Evolutionary conservation across 2,113 vertebrate species (phyloP).

Genomic region (Hippocampus guttulatus): DNA sequence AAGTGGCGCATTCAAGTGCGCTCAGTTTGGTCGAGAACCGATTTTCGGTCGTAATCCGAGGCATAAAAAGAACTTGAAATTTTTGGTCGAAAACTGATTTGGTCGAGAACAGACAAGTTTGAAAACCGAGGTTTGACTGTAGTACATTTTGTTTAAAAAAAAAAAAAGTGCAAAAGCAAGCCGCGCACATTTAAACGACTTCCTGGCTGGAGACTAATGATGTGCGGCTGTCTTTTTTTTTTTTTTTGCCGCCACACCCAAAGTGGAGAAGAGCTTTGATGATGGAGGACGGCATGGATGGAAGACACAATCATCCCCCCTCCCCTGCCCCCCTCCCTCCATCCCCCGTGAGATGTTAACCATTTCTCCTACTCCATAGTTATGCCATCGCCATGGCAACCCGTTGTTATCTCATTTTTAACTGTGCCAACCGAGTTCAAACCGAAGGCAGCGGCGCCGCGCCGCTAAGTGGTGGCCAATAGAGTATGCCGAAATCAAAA

Average conservation of each 20-base stretch:
- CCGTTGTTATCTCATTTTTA: conserved; percentile 61
- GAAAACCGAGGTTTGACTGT: too few species aligned
- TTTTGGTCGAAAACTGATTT: too few species aligned
- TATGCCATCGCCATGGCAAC: conserved; percentile 63
- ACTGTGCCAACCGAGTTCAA: conserved; percentile 50
- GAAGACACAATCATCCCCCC: conserved; percentile 16
- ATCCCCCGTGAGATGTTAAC: conserved; percentile 23
- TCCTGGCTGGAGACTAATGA: conserved; percentile 64
- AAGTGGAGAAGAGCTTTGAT: conserved; percentile 65
- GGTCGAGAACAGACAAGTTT: too few species aligned
- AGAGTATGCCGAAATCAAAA: neutral
- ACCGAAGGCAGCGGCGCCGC: conserved; percentile 21
- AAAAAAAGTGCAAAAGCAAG: conserved; percentile 12
- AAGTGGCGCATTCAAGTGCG: too few species aligned
- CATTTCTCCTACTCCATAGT: conserved; percentile 54
- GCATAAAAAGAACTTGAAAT: too few species aligned
- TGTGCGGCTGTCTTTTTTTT: conserved; percentile 48
- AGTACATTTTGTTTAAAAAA: neutral
- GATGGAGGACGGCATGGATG: conserved; percentile 53
- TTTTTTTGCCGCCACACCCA: conserved; percentile 36
- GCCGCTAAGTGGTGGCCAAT: neutral
- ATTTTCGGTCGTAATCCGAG: too few species aligned
- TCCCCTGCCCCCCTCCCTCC: neutral
- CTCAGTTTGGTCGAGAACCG: too few species aligned
- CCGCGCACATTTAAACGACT: conserved; percentile 38